Evolutionary conservation across 1,140 invertebrate genomes (phyloP).

Genomic region (Bombus confusus): DNA sequence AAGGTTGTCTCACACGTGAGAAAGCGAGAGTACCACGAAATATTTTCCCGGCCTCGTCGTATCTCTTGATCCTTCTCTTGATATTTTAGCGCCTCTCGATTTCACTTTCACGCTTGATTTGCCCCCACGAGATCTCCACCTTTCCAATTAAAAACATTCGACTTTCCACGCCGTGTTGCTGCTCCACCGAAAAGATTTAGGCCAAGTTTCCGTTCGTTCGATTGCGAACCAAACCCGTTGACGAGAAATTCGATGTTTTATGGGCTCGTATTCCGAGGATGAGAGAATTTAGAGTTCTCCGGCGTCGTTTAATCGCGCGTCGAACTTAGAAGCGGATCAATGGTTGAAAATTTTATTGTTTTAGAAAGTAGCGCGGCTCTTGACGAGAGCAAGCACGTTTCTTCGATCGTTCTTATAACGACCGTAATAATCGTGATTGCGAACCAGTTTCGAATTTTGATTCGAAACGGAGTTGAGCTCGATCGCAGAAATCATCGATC

Average conservation of each 20-base stretch:
- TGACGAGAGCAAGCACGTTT: background rate
- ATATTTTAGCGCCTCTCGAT: slow-evolving; percentile 43
- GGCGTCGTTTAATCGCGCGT: background rate
- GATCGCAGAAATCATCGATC: background rate
- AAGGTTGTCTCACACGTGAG: slow-evolving; percentile 37
- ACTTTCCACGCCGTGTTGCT: slow-evolving; percentile 13
- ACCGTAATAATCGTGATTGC: background rate
- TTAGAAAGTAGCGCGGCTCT: background rate
- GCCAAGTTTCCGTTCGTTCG: slow-evolving; percentile 1
- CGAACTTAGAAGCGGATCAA: background rate
- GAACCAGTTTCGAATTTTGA: background rate
- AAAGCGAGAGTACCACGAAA: slow-evolving; percentile 58
- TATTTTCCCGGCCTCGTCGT: slow-evolving; percentile 1
- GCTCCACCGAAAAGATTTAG: slow-evolving; percentile 19
- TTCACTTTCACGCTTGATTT: slow-evolving; percentile 69
- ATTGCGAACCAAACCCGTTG: too few relatives aligned
- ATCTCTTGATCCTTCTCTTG: too few relatives aligned
- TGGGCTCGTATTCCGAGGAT: background rate
- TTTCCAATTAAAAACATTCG: slow-evolving; percentile 48
- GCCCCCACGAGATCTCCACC: slow-evolving; percentile 40
- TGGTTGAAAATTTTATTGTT: background rate
- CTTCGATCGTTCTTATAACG: background rate
- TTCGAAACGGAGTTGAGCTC: background rate
- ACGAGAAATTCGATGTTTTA: background rate
- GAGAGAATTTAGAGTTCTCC: background rate